A percentile compares a stretch with the other conserved stretches of the same genome.
phyloP scores from a whole-genome alignment of 2,113 vertebrate species.

The Mustelus asterias region DNA sequence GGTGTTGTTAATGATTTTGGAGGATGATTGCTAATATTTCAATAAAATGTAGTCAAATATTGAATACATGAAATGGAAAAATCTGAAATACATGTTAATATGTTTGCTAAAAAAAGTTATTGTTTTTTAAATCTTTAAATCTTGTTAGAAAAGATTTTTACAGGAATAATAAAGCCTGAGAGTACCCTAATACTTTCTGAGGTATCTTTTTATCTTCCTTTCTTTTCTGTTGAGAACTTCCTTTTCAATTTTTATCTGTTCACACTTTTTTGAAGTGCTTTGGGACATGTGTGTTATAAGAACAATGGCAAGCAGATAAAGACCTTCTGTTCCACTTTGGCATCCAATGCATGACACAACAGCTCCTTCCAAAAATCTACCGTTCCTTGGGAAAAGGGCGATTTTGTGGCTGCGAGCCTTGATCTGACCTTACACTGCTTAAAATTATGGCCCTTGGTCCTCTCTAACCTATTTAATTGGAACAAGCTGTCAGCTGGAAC shows the following conservation, averaged over 20 bases:
- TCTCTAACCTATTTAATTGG: no score
- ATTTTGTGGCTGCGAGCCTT: no score
- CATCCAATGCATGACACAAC: no score
- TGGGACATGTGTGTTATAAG: not conserved
- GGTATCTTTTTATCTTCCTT: not conserved
- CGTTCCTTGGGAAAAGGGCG: not conserved
- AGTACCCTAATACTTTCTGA: not conserved
- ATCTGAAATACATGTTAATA: not conserved
- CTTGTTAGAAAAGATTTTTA: not conserved
- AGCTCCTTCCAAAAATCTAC: no score
- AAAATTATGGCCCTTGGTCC: not conserved
- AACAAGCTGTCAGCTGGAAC: not conserved
- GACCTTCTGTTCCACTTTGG: not conserved
- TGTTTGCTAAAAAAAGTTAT: not conserved
- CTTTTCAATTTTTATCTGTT: not conserved
- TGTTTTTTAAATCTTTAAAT: not conserved
- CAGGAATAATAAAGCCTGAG: not conserved
- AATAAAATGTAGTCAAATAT: not conserved
- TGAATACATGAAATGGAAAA: not conserved
- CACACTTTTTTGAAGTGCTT: not conserved
- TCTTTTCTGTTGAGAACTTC: not conserved
- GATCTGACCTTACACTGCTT: not conserved
- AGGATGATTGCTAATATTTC: not conserved
- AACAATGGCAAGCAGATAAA: not conserved
- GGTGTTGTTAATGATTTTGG: not conserved